These are phyloP conservation scores for Danio albolineatus DNA, from an alignment of 2,797 vertebrate genomes.

Conservation along the genomic window DNA sequence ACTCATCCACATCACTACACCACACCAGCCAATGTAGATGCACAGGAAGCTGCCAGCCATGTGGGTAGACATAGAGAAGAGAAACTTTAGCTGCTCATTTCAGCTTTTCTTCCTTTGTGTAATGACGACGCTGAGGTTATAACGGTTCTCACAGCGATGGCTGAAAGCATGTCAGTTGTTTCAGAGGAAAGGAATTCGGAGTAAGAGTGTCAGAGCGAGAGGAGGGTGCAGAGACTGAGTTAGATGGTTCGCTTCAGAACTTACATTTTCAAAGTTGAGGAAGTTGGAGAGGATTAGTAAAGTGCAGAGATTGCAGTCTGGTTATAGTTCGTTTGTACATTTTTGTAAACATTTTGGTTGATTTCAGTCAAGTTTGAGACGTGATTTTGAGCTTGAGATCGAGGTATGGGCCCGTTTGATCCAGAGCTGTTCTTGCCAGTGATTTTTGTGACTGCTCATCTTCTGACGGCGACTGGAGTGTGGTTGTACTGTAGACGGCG, in stretches of 20 bases:
- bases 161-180: constrained; percentile 73
- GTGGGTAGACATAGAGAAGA: constrained; percentile 16
- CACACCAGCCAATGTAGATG: background rate
- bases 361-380: background rate
- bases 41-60: constrained; percentile 58
- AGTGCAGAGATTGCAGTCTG: background rate
- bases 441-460: constrained; percentile 75
- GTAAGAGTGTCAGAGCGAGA: constrained; percentile 64
- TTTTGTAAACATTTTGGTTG: no score
- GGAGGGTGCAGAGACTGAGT: constrained; percentile 42
- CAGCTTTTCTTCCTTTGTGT: constrained; percentile 45
- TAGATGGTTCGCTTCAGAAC: constrained; percentile 58
- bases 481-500: constrained; percentile 73
- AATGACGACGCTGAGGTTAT: constrained; percentile 56
- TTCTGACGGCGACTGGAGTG: constrained; percentile 75
- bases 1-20: constrained; percentile 26
- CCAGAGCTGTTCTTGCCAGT: constrained; percentile 68
- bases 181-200: constrained; percentile 82
- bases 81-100: constrained; percentile 58
- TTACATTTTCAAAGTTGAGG: constrained; percentile 55
- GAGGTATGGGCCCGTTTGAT: constrained; percentile 71
- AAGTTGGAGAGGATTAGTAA: constrained; percentile 56
- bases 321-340: no score
- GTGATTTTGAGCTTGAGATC: background rate
- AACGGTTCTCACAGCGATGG: constrained; percentile 61